Conservation (phyloP, 2,888 invertebrate genomes). For the Xanthia icteritia region DNA sequence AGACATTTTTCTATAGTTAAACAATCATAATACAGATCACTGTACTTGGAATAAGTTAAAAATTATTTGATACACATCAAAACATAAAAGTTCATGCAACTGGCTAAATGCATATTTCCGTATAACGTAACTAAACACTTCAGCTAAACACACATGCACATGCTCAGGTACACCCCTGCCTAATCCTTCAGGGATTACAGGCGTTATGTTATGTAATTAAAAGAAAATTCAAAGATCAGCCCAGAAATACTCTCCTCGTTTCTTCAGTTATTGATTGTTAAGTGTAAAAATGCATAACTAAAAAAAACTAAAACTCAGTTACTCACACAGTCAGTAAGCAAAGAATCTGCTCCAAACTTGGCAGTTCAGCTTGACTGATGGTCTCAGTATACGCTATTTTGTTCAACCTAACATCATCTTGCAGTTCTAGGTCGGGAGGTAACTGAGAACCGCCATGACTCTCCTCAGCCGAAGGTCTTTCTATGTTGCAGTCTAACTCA, state of each 20-base stretch:
- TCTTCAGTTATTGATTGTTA: neutral
- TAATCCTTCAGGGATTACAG: too few species aligned
- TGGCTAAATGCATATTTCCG: too few species aligned
- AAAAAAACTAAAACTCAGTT: neutral
- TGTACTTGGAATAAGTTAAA: neutral
- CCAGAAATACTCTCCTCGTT: neutral
- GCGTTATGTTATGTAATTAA: neutral
- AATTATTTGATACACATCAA: neutral
- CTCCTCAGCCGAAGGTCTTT: conserved; percentile 84
- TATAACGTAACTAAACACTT: too few species aligned
- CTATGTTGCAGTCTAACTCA: conserved; percentile 82
- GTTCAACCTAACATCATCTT: conserved; percentile 97
- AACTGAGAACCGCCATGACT: conserved; percentile 88
- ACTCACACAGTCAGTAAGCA: conserved; percentile 94
- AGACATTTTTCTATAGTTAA: neutral
- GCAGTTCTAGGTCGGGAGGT: conserved; percentile 92
- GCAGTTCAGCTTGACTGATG: conserved; percentile 89
- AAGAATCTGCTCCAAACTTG: conserved; percentile 94
- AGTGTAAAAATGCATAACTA: neutral
- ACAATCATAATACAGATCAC: neutral
- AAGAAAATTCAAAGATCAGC: neutral
- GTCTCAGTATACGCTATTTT: conserved; percentile 93
- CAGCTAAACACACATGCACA: too few species aligned
- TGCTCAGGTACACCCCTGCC: too few species aligned
- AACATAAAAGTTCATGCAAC: neutral